Base-by-base conservation (phyloP, 2,888 invertebrate species). In the Clostera curtula region DNA sequence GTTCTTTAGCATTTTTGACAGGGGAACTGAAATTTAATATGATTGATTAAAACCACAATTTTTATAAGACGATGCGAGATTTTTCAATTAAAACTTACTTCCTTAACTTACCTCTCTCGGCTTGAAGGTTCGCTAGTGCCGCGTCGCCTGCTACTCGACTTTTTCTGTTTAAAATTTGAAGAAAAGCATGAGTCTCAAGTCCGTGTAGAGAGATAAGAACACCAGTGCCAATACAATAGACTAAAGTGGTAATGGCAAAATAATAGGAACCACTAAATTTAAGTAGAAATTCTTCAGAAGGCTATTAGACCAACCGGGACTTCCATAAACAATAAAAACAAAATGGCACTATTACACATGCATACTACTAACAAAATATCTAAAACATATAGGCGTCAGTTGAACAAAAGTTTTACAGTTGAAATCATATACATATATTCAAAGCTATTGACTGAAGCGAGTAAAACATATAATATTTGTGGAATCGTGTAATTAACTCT, bases 211-310 rank as follows among this genome's bases (percentile, higher is more conserved):
- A 16, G 35, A 36, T 40, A 53, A 53, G 55, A 77, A 82, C 82
- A 83, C 82, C 80, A 75, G 83, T 83, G 83, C 82, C 83, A 82
- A 77, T 77, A 76, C 75, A 76, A 74, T 66, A 77, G 58, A 70
- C 80, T 82, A 82, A 55, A 63, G 82, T 83, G 82, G 72, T 73
- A 69, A 77, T 71, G 70, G 71, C 76, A 79, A 79, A 69, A 66
- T 67, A 77, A 72, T 43, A 62, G 55, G 44, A 55, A 56, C 48
- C 57, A 62, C 69, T 72, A 72, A 64, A 52, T 36, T 43, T 33
- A 46, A 49, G 54, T 41, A 40, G 65, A 67, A 69, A 67, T 58
- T 55, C 62, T 54, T 65, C 63, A 64, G 34, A 40, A 42, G 42
- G 49, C 43, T 33, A 32, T 10, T 30, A 19, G 43, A 25, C 25